Percentiles rank a stretch among this genome's conserved stretches.
These are phyloP conservation scores for Apostichopus parvimensis DNA, from an alignment of 35 echinoderm and acorn worm species.

Conservation along the genomic window DNA sequence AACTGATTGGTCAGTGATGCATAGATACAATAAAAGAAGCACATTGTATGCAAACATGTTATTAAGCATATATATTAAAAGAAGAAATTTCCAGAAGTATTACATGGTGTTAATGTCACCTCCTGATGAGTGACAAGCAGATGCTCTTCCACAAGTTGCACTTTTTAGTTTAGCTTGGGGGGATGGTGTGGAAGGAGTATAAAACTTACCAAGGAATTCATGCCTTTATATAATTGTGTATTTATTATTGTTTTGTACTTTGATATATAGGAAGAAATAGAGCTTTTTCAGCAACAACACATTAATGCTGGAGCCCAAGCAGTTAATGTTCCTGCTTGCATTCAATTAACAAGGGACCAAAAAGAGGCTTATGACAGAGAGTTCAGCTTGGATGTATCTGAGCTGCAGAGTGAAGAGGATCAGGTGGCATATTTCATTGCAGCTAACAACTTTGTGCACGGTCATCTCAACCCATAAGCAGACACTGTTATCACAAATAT, in stretches of 20 bases:
- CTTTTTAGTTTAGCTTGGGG: too few relatives aligned
- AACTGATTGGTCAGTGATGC: too few relatives aligned
- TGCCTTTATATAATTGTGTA: too few relatives aligned
- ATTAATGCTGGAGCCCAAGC: background rate
- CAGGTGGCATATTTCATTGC: conserved; percentile 12
- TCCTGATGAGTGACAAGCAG: too few relatives aligned
- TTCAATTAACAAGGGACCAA: conserved; percentile 6
- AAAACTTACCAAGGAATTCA: too few relatives aligned
- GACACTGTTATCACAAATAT: background rate
- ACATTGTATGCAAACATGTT: too few relatives aligned
- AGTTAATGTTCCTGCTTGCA: conserved; percentile 1
- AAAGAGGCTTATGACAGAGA: background rate
- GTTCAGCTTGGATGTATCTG: conserved; percentile 12
- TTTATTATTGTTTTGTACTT: background rate
- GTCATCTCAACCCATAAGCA: background rate
- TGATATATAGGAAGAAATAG: conserved; percentile 24
- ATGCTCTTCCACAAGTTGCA: too few relatives aligned
- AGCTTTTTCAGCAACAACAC: background rate
- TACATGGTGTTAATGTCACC: too few relatives aligned
- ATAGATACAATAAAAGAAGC: too few relatives aligned
- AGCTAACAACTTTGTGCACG: background rate
- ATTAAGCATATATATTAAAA: too few relatives aligned
- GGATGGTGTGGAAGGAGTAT: too few relatives aligned
- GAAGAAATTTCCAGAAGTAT: too few relatives aligned
- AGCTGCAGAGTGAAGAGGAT: background rate